Conservation (phyloP, 1,140 invertebrate genomes). For the Brachionus sp. region DNA sequence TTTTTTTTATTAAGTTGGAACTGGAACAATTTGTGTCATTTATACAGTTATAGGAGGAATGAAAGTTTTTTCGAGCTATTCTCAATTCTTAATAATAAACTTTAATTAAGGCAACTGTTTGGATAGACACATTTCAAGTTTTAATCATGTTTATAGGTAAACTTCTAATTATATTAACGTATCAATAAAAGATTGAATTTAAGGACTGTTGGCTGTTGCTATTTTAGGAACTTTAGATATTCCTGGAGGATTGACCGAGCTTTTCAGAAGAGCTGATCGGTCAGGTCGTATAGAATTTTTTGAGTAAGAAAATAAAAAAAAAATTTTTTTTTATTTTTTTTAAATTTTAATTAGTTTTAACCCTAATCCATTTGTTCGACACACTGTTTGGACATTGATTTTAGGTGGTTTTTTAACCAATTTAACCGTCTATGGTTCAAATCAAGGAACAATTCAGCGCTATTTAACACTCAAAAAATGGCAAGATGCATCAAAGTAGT, state of each 20-base stretch:
- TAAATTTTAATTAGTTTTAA: slow-evolving; percentile 60
- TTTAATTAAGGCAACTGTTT: slow-evolving; percentile 8
- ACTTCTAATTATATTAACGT: background rate
- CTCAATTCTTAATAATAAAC: too few relatives aligned
- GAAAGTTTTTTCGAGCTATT: slow-evolving; percentile 63
- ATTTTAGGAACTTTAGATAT: background rate
- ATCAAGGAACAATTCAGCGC: slow-evolving; percentile 88
- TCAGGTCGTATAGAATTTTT: slow-evolving; percentile 40
- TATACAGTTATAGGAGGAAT: slow-evolving; percentile 67
- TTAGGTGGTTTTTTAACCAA: slow-evolving; percentile 86
- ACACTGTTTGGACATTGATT: slow-evolving; percentile 83
- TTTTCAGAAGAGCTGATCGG: slow-evolving; percentile 52
- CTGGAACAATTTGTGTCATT: slow-evolving; percentile 43
- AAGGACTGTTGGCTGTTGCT: slow-evolving; percentile 64
- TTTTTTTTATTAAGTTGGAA: slow-evolving; percentile 13
- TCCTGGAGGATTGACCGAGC: slow-evolving; percentile 13
- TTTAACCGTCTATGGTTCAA: slow-evolving; percentile 83
- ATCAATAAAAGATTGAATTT: background rate
- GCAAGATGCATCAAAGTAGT: slow-evolving; percentile 50
- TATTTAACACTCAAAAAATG: slow-evolving; percentile 69
- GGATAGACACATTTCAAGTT: slow-evolving; percentile 81
- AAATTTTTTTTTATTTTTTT: background rate
- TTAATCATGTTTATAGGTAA: slow-evolving; percentile 78
- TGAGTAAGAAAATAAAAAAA: too few relatives aligned
- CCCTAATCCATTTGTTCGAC: slow-evolving; percentile 68